Evolutionary conservation across 2,113 vertebrate species (phyloP), one percentile per base, ranked within the genome.

Genomic region (Amphilophus citrinellus): DNA sequence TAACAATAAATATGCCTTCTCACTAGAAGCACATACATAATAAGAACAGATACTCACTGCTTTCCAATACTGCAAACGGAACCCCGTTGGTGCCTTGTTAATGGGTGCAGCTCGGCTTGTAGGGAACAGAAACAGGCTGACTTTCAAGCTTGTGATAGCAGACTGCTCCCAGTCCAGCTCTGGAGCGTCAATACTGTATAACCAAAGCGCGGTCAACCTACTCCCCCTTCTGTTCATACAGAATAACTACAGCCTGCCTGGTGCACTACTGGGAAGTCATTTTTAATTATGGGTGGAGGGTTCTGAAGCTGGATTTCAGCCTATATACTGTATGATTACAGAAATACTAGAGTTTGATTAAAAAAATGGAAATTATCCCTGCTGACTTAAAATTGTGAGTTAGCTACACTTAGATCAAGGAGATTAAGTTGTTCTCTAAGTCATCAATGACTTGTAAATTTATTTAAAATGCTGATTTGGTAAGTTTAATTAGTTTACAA

Each of bases 41-140:
- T 2, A 5, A 10, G 14, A n/a, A 76, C 15, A 20, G 47, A 86
- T 87, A 93, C 94, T 95, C 84, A 94, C 94, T 37, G 87, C 84
- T 85, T 56, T 66, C 77, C 73, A 60, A 81, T 22, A 75, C 22
- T 81, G 62, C 83, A 27, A 73, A 73, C n/a, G 76, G 75, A 50
- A 71, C 87, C 62, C 84, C 60, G 81, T 79, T 81, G 79, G 82
- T 79, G 71, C 32, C 77, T 61, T 15, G 71, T 71, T 66, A 30
- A 37, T 82, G 91, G 91, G 84, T 50, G 91, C 84, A 93, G 83
- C 84, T 84, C 84, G 56, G 58, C 65, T 89, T 53, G 62, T 57
- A 30, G 76, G 83, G 73, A 86, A 80, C 84, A 90, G 68, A 79
- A 85, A 80, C 82, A 84, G 84, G 78, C 68, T 79, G 86, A 79